A percentile compares a stretch with the other conserved stretches of the same genome.
phyloP scores from a whole-genome alignment of 2,113 vertebrate genomes.

The Podarcis raffonei region DNA sequence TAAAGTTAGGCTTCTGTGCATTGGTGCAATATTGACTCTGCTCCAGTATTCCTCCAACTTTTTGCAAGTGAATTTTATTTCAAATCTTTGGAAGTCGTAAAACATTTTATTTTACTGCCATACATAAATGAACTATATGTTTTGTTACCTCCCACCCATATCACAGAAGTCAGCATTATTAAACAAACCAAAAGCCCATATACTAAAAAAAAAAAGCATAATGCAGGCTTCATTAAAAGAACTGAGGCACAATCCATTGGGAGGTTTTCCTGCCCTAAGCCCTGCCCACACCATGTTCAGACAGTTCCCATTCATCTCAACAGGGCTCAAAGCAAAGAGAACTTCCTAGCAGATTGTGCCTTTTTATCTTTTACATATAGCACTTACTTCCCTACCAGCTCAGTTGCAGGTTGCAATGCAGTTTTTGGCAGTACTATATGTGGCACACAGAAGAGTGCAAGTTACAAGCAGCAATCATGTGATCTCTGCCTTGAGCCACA shows the following conservation, averaged over 20 bases:
- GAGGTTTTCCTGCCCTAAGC: not conserved
- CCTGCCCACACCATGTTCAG: not conserved
- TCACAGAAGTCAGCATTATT: conserved; percentile 48
- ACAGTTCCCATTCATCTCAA: not conserved
- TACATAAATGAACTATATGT: conserved; percentile 57
- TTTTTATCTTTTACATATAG: conserved; percentile 40
- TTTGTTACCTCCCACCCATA: conserved; percentile 51
- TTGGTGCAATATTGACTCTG: not conserved
- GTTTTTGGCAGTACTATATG: conserved; percentile 61
- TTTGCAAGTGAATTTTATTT: conserved; percentile 65
- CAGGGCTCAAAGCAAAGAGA: not conserved
- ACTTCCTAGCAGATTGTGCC: not conserved
- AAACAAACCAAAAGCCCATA: conserved; percentile 55
- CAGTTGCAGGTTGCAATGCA: conserved; percentile 43
- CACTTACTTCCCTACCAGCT: conserved; percentile 37
- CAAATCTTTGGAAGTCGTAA: conserved; percentile 69
- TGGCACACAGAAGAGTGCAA: conserved; percentile 56
- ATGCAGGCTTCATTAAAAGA: conserved; percentile 26
- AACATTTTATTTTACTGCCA: conserved; percentile 52
- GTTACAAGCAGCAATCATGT: conserved; percentile 57
- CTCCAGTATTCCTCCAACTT: not conserved
- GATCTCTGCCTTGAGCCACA: conserved; percentile 46
- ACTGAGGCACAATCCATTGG: not conserved
- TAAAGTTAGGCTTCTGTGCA: not conserved
- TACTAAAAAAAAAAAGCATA: conserved; percentile 7